phyloP scores from a whole-genome alignment of 2,888 invertebrate species.

The Oscheius myriophilus region DNA sequence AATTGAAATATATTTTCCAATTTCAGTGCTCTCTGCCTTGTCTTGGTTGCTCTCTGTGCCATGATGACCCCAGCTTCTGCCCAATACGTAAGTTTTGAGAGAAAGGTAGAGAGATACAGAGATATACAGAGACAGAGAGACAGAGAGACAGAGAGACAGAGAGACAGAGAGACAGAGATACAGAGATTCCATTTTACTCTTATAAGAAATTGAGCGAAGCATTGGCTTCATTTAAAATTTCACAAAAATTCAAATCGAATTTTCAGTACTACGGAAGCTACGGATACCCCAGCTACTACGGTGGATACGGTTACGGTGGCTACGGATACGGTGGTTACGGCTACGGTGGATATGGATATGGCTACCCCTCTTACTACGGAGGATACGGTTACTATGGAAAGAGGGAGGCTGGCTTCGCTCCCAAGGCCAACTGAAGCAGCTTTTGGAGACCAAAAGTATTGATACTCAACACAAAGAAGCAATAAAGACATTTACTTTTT shows the following conservation, averaged over 20 bases:
- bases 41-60: slow-evolving; percentile 24
- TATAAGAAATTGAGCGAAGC: too few relatives aligned
- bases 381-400: slow-evolving; percentile 40
- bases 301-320: slow-evolving; percentile 20
- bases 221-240: too few relatives aligned
- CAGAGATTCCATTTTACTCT: too few relatives aligned
- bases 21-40: slow-evolving; percentile 24
- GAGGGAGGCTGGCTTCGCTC: slow-evolving; percentile 35
- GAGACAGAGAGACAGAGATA: too few relatives aligned
- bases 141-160: too few relatives aligned
- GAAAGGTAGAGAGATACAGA: too few relatives aligned
- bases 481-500: slow-evolving; percentile 5
- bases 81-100: slow-evolving; percentile 16
- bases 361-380: slow-evolving; percentile 19
- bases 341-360: slow-evolving; percentile 26
- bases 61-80: slow-evolving; percentile 18
- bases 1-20: not conserved
- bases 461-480: slow-evolving; percentile 18
- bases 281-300: slow-evolving; percentile 34
- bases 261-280: slow-evolving; percentile 24
- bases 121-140: too few relatives aligned
- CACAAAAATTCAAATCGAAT: too few relatives aligned
- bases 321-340: slow-evolving; percentile 18
- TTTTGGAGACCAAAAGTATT: slow-evolving; percentile 1
- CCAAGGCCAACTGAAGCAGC: slow-evolving; percentile 13